Base-by-base conservation (phyloP, 2,797 vertebrate species). In the Australoheros facetus region DNA sequence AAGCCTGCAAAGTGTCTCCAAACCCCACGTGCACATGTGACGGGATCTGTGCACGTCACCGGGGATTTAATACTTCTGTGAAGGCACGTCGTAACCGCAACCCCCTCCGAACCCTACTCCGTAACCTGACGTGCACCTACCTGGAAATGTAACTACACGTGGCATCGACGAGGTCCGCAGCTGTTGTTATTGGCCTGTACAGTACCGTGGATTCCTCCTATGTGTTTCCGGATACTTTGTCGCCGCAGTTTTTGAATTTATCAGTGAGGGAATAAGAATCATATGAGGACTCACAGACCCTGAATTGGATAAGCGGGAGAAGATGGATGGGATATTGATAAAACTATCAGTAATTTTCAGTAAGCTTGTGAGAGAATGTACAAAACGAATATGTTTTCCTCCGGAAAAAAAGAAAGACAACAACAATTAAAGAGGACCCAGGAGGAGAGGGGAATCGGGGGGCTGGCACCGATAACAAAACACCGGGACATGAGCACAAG, bases 181-280 rank as follows among this genome's bases (percentile, higher is more conserved):
- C 60, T 64, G 37, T 37, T 64, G 60, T 23, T 34, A 62, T 62
- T 42, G 59, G 34, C 5, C n/a, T 10, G 2, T 10, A 9, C 34
- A 37, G 11, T 39, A 39, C 10, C 12, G 37, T 42, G 59, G n/a
- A 64, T 64, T 39, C 4, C 37, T 62, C 34, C n/a, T 42, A 42
- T 16, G 37, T 21, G 42, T 64, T 64, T 42, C 37, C 21, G 21
- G 37, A 13, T 42, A 42, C n/a, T 37, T 64, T 37, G 26, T 64
- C 21, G 7, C 21, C 59, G 59, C 59, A 64, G 59, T 26, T 64
- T 17, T 64, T 64, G 37, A 64, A 64, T 42, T 42, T 42, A 64
- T 64, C 13, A 16, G n/a, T 21, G 59, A 62, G n/a, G 39, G 39
- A 62, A 62, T 39, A 16, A 62, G 23, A 0, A 42, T 23, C 0